Conservation (phyloP, 2,797 vertebrate genomes). For the Mus minutoides region DNA sequence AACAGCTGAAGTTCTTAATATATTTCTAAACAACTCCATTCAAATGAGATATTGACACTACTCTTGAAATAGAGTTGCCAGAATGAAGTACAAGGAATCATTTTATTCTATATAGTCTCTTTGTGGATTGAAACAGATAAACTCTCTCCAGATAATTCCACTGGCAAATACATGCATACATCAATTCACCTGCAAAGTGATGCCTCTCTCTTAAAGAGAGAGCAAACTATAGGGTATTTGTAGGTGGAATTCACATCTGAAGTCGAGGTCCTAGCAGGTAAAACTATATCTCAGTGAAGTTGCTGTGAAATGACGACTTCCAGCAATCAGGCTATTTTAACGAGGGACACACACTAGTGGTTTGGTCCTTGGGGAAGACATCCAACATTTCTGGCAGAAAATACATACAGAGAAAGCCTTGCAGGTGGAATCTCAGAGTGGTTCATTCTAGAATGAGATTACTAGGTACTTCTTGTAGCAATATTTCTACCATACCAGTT, state of each 20-base stretch:
- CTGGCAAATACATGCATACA: background rate
- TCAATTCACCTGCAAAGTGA: background rate
- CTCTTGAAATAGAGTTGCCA: background rate
- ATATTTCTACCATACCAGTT: background rate
- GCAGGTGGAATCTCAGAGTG: background rate
- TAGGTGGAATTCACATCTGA: slow-evolving; percentile 13
- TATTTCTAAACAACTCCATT: slow-evolving; percentile 11
- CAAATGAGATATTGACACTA: background rate
- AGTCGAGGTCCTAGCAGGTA: background rate
- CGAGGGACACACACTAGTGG: background rate
- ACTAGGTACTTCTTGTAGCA: background rate
- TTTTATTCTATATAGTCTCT: background rate
- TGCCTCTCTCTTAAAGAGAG: background rate
- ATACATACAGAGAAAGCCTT: background rate
- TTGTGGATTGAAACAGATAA: slow-evolving; percentile 23
- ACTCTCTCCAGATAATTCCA: background rate
- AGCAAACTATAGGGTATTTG: background rate
- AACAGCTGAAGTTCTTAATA: background rate
- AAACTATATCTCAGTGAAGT: slow-evolving; percentile 25
- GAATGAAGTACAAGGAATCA: background rate
- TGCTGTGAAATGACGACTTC: background rate
- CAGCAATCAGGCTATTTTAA: background rate
- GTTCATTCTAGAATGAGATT: background rate
- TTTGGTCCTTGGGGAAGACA: slow-evolving; percentile 13
- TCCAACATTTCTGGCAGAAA: slow-evolving; percentile 13